Evolutionary conservation across 1,140 invertebrate genomes (phyloP), one percentile per base, ranked within the genome.

Genomic region (Mamestra configurata): DNA sequence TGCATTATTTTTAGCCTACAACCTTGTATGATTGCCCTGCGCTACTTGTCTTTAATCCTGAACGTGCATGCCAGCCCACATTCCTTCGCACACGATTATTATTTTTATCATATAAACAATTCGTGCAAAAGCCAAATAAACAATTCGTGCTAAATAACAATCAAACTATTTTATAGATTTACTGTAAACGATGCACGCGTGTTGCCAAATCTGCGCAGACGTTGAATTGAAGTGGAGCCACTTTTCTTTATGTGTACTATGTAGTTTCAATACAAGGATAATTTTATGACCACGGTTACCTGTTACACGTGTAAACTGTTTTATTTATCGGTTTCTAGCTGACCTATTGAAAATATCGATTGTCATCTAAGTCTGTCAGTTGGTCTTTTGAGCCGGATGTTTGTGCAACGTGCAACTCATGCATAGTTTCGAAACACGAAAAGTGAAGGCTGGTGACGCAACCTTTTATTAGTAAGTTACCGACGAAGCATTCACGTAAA

Each of bases 381-480:
- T 81, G 81, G 80, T 81, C 76, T 84, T 86, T 90, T 82, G 68
- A 89, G 82, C 84, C 91, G 93, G 89, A 93, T 94, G 90, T 92
- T 93, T 92, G 87, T 91, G 88, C 88, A 93, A 91, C 86, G 79
- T 91, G 88, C 89, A 92, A 90, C 86, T 89, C 86, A 92, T 90
- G 86, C 89, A 87, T 88, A 86, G 86, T 93, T 88, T 91, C 91
- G 89, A 91, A 91, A 94, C 86, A 89, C 72, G 88, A 89, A 92
- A 94, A 93, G 92, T 93, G 92, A 93, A 92, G 84, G 89, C 88
- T 83, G 78, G 79, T 94, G 92, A 93, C 83, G 92, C 87, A 94
- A 94, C 84, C 88, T 91, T 92, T 92, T 92, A 92, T 92, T 93
- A 92, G 83, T 89, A 82, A 91, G 84, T 88, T 89, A 89, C 84